Base-by-base conservation (phyloP, 2,888 invertebrate species). In the Dicyrtomina minuta region DNA sequence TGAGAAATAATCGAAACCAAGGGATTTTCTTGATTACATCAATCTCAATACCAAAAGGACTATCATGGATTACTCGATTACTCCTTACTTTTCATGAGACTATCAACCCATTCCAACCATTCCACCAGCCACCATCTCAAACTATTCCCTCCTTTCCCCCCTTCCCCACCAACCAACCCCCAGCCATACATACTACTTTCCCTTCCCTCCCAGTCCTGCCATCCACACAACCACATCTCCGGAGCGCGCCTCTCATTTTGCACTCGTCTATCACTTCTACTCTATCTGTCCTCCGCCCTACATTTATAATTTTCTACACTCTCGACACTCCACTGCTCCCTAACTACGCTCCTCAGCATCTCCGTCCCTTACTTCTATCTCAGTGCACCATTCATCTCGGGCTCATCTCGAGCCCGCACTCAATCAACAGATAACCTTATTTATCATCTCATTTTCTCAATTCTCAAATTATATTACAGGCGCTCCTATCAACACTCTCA, bases 1-100 rank as follows among this genome's bases (percentile, higher is more conserved):
- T 89, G 83, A n/a, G 51, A 69, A 76, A 82, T 74, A 78, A 68
- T 68, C 66, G 53, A 68, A 68, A 61, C 58, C 66, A 49, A 65
- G 66, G 66, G 66, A 66, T 66, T 66, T 56, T 39, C 59, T 44
- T 68, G 62, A 68, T 68, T 62, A 62, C 68, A 55, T 62, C 55
- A 61, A 62, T 68, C 61, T 68, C 62, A n/a, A 33, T 12, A n/a
- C 49, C 59, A 56, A 56, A 27, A 56, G 55, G 55, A 53, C 65
- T 55, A 55, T 65, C 53, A 65, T 53, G 22, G 65, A 39, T 44
- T 61, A 62, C 22, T 33, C 53, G 41, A 39, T 66, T 43, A 59
- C 33, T 33, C 33, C 33, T 33, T 33, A 49, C 33, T 62, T 62
- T 51, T 61, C 33, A 17, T 24, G 26, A 62, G 51, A 58, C 58